phyloP scores from a whole-genome alignment of 2,113 vertebrate species.

The Aepyceros melampus region DNA sequence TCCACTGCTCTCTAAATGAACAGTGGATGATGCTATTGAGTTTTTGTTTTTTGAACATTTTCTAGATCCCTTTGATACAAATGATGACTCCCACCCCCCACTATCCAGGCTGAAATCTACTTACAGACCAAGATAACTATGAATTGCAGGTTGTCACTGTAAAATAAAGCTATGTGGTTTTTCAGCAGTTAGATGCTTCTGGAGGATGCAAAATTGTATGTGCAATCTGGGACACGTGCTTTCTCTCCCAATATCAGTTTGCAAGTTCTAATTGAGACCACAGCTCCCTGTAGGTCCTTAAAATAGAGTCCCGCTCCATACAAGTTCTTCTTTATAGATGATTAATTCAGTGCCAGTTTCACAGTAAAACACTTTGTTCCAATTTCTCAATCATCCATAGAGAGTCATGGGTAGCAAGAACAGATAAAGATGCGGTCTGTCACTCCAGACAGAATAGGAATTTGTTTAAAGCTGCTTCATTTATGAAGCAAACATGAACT shows the following conservation, averaged over 20 bases:
- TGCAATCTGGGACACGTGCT: conserved; percentile 44
- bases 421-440: conserved; percentile 85
- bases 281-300: conserved; percentile 70
- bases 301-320: conserved; percentile 74
- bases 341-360: conserved; percentile 80
- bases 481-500: conserved; percentile 87
- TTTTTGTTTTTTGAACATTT: conserved; percentile 3
- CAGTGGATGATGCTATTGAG: conserved; percentile 20
- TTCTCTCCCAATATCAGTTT: conserved; percentile 60
- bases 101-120: conserved; percentile 70
- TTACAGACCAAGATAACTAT: conserved; percentile 58
- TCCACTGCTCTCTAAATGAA: conserved; percentile 59
- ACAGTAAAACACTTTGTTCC: conserved; percentile 80
- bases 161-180: conserved; percentile 70
- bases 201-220: conserved; percentile 69
- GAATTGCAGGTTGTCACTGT: conserved; percentile 71
- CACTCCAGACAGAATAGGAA: conserved; percentile 86
- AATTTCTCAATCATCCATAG: conserved; percentile 77
- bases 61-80: conserved; percentile 31
- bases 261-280: conserved; percentile 64
- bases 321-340: conserved; percentile 76
- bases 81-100: conserved; percentile 11
- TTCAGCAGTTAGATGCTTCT: conserved; percentile 64
- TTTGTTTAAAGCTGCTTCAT: conserved; percentile 86
- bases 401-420: conserved; percentile 83